phyloP scores from a whole-genome alignment of 2,888 invertebrate genomes.

The Alloplasta piceator region DNA sequence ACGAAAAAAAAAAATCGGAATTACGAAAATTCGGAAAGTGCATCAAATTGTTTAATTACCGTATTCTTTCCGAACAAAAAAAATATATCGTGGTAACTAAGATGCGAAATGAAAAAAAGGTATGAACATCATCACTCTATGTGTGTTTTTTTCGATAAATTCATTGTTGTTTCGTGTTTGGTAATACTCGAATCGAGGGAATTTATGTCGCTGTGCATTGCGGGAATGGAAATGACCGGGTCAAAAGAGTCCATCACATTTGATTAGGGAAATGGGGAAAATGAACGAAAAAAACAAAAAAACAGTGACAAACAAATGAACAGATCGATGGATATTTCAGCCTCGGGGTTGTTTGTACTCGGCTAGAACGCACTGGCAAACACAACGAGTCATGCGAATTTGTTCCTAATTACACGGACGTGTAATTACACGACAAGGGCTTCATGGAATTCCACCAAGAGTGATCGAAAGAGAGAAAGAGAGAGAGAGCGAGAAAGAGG shows the following conservation, averaged over 20 bases:
- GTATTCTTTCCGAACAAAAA: no score
- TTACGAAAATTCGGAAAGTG: no score
- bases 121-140: no score
- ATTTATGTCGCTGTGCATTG: constrained; percentile 6
- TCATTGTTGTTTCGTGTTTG: neutral
- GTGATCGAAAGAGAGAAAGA: neutral
- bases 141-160: neutral
- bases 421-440: constrained; percentile 43
- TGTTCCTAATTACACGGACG: constrained; percentile 57
- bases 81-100: no score
- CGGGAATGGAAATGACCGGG: neutral
- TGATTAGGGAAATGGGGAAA: neutral
- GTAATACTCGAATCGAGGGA: constrained; percentile 1
- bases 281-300: neutral
- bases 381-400: constrained; percentile 59
- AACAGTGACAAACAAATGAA: neutral
- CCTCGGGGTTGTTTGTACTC: constrained; percentile 27
- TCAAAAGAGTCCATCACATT: constrained; percentile 3
- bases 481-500: neutral
- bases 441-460: neutral
- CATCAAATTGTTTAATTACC: no score
- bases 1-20: no score
- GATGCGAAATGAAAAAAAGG: no score
- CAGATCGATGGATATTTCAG: neutral
- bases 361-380: constrained; percentile 41